Percentiles rank a stretch among this genome's conserved stretches.
Conservation (phyloP, 2,797 vertebrate genomes). For the Pseudochirops cupreus region DNA sequence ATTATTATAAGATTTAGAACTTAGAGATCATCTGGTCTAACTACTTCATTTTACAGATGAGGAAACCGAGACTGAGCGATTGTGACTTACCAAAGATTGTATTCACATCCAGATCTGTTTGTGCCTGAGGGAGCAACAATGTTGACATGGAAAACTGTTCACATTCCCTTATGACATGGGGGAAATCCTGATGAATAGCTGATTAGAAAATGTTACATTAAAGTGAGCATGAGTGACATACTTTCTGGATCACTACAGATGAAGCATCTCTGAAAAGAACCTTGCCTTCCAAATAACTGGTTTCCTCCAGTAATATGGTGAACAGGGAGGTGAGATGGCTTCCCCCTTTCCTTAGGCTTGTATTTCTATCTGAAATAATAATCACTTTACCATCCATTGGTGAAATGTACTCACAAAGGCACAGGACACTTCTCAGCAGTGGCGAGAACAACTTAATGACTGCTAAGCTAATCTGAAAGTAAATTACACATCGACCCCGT, state of each 20-base stretch:
- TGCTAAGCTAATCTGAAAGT: not conserved
- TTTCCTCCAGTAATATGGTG: not conserved
- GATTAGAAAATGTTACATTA: not conserved
- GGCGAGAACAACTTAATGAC: not conserved
- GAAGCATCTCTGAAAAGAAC: not conserved
- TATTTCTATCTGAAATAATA: slow-evolving; percentile 3
- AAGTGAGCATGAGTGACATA: not conserved
- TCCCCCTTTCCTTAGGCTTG: not conserved
- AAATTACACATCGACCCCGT: not conserved
- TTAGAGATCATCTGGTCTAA: not conserved
- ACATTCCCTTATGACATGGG: not conserved
- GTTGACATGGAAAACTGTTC: not conserved
- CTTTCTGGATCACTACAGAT: not conserved
- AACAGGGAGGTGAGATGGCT: not conserved
- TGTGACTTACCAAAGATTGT: not conserved
- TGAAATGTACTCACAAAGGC: not conserved
- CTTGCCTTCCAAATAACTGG: rapidly evolving
- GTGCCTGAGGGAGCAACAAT: too few species aligned
- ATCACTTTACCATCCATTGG: not conserved
- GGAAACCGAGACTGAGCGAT: not conserved
- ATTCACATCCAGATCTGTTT: not conserved
- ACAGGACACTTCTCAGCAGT: not conserved
- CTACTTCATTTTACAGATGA: not conserved
- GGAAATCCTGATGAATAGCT: slow-evolving; percentile 21
- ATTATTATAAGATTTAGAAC: not conserved